Evolutionary conservation across 2,888 invertebrate species (phyloP).

Genomic region (Smittia sp.): DNA sequence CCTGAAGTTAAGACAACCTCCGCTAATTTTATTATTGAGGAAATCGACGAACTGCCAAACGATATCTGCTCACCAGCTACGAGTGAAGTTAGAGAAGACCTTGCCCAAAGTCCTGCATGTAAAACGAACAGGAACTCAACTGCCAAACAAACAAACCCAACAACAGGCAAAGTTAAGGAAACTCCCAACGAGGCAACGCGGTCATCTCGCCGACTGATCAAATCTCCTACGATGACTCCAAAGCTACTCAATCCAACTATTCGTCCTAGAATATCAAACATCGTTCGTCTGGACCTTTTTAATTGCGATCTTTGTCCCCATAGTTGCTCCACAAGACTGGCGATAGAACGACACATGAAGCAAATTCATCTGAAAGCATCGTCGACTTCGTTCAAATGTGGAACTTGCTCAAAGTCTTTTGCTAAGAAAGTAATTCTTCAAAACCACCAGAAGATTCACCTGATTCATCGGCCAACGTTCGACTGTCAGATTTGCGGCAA

Average conservation of each 20-base stretch:
- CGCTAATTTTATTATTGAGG: too few relatives aligned
- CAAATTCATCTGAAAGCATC: neutral
- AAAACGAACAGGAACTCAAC: too few relatives aligned
- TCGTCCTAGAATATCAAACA: neutral
- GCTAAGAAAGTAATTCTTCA: neutral
- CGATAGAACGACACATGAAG: neutral
- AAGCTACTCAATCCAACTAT: neutral
- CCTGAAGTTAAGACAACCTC: too few relatives aligned
- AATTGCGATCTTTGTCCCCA: constrained; percentile 19
- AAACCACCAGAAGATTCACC: constrained; percentile 5
- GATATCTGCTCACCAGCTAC: too few relatives aligned
- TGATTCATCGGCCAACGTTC: neutral
- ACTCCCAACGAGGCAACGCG: too few relatives aligned
- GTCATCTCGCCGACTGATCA: too few relatives aligned
- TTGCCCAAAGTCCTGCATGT: too few relatives aligned
- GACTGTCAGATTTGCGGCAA: neutral
- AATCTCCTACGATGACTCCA: neutral
- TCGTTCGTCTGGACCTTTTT: neutral
- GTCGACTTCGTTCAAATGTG: neutral
- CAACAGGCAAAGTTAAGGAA: too few relatives aligned
- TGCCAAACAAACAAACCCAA: too few relatives aligned
- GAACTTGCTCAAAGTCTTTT: neutral
- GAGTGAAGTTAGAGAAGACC: too few relatives aligned
- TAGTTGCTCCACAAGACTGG: neutral
- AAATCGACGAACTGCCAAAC: too few relatives aligned